A percentile compares a stretch with the other conserved stretches of the same genome.
These are phyloP conservation scores for Pandemis heparana DNA, from an alignment of 2,888 invertebrate species.

Conservation along the genomic window DNA sequence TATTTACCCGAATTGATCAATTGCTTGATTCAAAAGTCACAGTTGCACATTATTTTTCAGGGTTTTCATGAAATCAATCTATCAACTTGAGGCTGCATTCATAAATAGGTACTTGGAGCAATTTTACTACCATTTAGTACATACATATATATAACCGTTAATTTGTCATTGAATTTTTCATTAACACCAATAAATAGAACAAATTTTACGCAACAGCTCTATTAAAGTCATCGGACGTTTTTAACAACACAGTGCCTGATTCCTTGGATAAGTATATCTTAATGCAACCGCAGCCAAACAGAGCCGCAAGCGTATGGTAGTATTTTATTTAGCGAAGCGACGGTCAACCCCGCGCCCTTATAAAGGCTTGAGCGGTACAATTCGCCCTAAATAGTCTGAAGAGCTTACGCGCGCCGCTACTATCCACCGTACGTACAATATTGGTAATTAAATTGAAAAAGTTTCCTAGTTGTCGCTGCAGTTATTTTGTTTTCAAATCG, in stretches of 20 bases:
- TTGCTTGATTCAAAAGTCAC: too few relatives aligned
- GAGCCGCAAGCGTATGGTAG: slow-evolving; percentile 3
- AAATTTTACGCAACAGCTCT: too few relatives aligned
- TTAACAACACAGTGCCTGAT: background rate
- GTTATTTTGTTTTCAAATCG: background rate
- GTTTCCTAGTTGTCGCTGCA: background rate
- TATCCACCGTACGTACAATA: slow-evolving; percentile 46
- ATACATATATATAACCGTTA: too few relatives aligned
- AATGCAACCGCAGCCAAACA: background rate
- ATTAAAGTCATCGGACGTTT: background rate
- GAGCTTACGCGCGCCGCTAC: slow-evolving; percentile 61
- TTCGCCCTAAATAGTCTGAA: slow-evolving; percentile 63
- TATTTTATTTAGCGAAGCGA: too few relatives aligned
- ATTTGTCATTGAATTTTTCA: too few relatives aligned
- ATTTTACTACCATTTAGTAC: too few relatives aligned
- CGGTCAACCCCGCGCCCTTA: slow-evolving; percentile 56
- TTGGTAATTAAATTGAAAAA: slow-evolving; percentile 45
- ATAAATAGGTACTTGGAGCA: too few relatives aligned
- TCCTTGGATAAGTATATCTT: background rate
- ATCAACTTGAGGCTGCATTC: too few relatives aligned
- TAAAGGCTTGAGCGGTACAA: slow-evolving; percentile 68
- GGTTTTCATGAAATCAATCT: too few relatives aligned
- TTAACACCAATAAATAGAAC: too few relatives aligned
- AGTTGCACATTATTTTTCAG: too few relatives aligned
- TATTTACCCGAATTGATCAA: too few relatives aligned